Base-by-base conservation (phyloP, 2,888 invertebrate genomes). In the Sturmia bella region DNA sequence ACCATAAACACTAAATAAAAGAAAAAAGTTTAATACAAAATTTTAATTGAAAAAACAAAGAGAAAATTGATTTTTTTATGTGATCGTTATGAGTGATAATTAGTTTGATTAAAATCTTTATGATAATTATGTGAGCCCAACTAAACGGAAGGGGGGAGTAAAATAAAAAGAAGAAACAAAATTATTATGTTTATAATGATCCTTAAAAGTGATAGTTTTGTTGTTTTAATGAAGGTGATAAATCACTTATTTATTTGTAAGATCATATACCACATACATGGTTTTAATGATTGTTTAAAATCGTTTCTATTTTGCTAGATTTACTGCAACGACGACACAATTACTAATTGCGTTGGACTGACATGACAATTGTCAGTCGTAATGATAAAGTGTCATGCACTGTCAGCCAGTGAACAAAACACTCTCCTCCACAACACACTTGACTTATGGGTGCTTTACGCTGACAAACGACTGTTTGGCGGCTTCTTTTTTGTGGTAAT, bases 301-400 rank as follows among this genome's bases (percentile, higher is more conserved):
- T 17, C 7, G 13, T 15, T 32, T 9, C 15, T 32, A 32, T 7
- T 50, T 19, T 52, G 3, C 54, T 73, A 1, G 37, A 32, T 68
- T 68, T 56, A 11, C 32, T 69, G 63, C 66, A 78, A 78, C 78
- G 74, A 74, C 74, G 74, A 74, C 74, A 82, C 50, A 68, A 64
- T 57, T 75, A 66, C 82, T 82, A 82, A 82, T 82, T 82, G 78
- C 66, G 70, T 78, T 82, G 78, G 82, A 78, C 74, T 66, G 48
- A 78, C 78, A 78, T 78, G 78, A 78, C 82, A 82, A 82, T 82
- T 82, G 78, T 82, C 82, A 78, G 78, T 75, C 82, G 75, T 64
- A 82, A 78, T 82, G 82, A 82, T 77, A n/a, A 27, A 77, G 61
- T 68, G 69, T 73, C 68, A 70, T 54, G 59, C 57, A 59, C 45